Percentiles rank a stretch among this genome's conserved stretches.
Conservation (phyloP, 2,797 vertebrate species). For the Notamacropus eugenii region DNA sequence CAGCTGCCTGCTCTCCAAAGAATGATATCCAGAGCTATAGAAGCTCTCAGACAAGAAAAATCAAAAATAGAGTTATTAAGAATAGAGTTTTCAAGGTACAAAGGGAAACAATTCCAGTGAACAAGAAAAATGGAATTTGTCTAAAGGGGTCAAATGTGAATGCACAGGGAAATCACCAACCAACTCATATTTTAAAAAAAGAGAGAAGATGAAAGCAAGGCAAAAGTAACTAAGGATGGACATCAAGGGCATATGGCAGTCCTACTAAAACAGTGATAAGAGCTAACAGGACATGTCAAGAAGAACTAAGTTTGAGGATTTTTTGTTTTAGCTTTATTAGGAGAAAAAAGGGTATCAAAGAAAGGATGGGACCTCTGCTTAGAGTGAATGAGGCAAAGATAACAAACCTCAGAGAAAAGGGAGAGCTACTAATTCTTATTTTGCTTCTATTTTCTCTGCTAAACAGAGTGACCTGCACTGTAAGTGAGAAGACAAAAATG, state of each 20-base stretch:
- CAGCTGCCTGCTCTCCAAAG: background rate
- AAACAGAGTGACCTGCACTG: background rate
- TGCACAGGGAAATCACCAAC: background rate
- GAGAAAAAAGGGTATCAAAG: background rate
- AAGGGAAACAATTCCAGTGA: background rate
- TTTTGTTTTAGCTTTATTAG: background rate
- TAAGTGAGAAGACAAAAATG: background rate
- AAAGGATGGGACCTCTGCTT: background rate
- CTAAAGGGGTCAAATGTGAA: background rate
- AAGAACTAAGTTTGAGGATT: background rate
- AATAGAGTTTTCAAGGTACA: background rate
- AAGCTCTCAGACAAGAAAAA: background rate
- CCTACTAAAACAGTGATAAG: background rate
- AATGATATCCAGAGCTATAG: background rate
- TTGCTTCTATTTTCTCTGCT: background rate
- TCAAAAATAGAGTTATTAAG: background rate
- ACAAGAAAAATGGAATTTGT: background rate
- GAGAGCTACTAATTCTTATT: background rate
- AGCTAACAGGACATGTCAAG: background rate
- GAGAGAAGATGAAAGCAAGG: background rate
- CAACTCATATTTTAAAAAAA: background rate
- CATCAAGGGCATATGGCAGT: background rate
- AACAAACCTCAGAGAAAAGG: background rate
- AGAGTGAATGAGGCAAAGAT: background rate
- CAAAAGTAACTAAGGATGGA: background rate